Evolutionary conservation across 2,113 vertebrate genomes (phyloP), one percentile per base, ranked within the genome.

Genomic region (Myrmecobius fasciatus): DNA sequence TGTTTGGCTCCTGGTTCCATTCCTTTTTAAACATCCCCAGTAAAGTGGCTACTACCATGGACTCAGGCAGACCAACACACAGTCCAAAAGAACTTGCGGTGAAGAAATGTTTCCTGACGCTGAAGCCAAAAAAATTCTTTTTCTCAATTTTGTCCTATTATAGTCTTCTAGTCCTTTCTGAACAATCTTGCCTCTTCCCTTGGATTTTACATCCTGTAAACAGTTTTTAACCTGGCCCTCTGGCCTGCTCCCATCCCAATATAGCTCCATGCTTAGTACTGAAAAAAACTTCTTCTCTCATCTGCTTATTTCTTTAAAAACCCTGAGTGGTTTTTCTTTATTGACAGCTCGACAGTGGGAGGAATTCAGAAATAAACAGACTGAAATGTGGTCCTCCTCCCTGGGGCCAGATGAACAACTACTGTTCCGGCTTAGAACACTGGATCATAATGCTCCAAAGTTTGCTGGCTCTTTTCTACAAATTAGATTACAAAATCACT

Each of bases 351-450:
- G 5, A 91, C 51, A 94, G 49, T 47, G 91, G 90, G 92, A 93
- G 3, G 10, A 9, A 53, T 43, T 52, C n/a, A 90, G 53, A 93
- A 96, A 88, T 49, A 75, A 95, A 96, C 8, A 6, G 53, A 52
- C 24, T n/a, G 91, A 89, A 60, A n/a, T 14, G 26, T 49, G 43
- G 31, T 36, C 25, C 9, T 49, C 25, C 9, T 91, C 52, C 48
- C 22, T 6, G 89, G 51, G 91, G 52, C 91, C 93, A 93, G 46
- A 92, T 48, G 67, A n/a, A 24, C 54, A 83, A 91, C 48, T 56
- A 20, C 0, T 0, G 28, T 56, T 49, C 53, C 90, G 1, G 10
- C 1, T 90, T 31, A 49, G 1, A 2, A 75, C 17, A 89, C 25
- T 31, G 25, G 22, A 46, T 90, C 51, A 51, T 28, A 28, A 60